phyloP scores from a whole-genome alignment of 2,797 vertebrate species.

The Pangasius macronema region DNA sequence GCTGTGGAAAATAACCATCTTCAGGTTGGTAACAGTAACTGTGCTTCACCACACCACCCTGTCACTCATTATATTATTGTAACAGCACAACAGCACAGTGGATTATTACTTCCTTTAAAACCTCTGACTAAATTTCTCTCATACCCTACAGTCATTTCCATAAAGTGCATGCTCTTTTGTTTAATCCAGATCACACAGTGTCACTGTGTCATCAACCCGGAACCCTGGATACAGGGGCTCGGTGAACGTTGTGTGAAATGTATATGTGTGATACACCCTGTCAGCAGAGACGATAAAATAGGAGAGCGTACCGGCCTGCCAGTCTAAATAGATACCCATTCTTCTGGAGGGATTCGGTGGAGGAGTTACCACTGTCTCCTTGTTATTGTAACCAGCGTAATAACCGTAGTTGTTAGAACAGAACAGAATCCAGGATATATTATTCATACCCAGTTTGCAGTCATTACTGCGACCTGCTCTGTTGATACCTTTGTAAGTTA shows the following conservation, averaged over 20 bases:
- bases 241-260: constrained; percentile 38
- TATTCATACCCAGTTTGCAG: constrained; percentile 53
- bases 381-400: constrained; percentile 42
- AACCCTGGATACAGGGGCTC: constrained; percentile 33
- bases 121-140: not conserved
- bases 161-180: not conserved
- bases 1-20: too few relatives aligned
- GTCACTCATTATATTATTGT: too few relatives aligned
- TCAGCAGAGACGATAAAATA: constrained; percentile 39
- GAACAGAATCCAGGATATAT: constrained; percentile 49
- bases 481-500: constrained; percentile 50
- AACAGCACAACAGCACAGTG: not conserved
- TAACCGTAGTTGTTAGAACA: constrained; percentile 41
- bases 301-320: constrained; percentile 42
- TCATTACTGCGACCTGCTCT: constrained; percentile 44
- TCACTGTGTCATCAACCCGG: constrained; percentile 30
- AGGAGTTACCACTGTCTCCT: constrained; percentile 21
- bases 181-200: constrained; percentile 24
- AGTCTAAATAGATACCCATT: constrained; percentile 51
- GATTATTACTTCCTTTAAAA: not conserved
- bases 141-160: not conserved
- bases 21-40: too few relatives aligned
- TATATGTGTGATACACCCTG: constrained; percentile 26
- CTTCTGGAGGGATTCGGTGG: constrained; percentile 31
- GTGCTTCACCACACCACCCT: too few relatives aligned